phyloP scores from a whole-genome alignment of 1,140 invertebrate genomes.

The Daktulosphaira vitifoliae region DNA sequence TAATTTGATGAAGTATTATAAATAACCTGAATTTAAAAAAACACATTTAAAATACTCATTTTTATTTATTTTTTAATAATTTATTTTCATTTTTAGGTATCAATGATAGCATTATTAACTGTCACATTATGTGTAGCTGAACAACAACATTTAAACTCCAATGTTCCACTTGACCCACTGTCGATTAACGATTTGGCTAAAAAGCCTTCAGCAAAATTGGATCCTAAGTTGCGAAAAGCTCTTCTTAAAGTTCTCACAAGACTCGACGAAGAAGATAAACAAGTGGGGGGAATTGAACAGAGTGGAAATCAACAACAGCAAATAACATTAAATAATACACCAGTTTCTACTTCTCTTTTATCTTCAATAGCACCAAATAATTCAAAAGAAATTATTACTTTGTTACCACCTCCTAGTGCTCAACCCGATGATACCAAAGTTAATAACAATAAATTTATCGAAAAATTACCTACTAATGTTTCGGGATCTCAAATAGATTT shows the following conservation, averaged over 20 bases:
- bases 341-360: neutral
- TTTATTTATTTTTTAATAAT: too few relatives aligned
- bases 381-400: neutral
- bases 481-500: constrained; percentile 59
- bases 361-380: neutral
- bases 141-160: neutral
- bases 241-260: constrained; percentile 60
- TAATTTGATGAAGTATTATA: too few relatives aligned
- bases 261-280: constrained; percentile 47
- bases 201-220: constrained; percentile 47
- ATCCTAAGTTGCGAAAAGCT: constrained; percentile 59
- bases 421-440: neutral
- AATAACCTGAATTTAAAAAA: too few relatives aligned
- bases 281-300: constrained; percentile 9
- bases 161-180: constrained; percentile 29
- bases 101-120: neutral
- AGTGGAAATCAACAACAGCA: constrained; percentile 40
- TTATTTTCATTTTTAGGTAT: too few relatives aligned
- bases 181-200: constrained; percentile 36
- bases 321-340: neutral
- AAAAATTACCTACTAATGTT: neutral
- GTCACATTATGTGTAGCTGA: neutral
- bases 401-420: neutral
- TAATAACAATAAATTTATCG: neutral
- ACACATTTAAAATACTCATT: too few relatives aligned